phyloP scores from a whole-genome alignment of 2,113 vertebrate species.

The Onychorhynchus coronatus region DNA sequence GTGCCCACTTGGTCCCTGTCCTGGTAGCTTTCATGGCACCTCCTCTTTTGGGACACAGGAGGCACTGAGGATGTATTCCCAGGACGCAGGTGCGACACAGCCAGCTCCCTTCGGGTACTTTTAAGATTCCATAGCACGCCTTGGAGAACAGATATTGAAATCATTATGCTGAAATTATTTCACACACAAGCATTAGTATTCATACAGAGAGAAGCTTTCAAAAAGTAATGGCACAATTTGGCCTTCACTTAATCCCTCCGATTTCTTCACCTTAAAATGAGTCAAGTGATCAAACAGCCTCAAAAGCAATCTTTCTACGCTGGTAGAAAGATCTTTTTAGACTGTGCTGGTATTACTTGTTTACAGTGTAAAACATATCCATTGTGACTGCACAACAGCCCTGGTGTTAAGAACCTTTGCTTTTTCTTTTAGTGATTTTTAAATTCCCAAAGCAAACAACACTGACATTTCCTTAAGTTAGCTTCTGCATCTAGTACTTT shows the following conservation, averaged over 20 bases:
- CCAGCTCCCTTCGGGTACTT: conserved; percentile 98
- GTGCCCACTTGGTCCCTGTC: conserved; percentile 94
- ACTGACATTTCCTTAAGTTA: not conserved
- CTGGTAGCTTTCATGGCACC: conserved; percentile 97
- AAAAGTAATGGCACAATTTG: not conserved
- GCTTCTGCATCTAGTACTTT: not conserved
- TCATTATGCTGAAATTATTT: not conserved
- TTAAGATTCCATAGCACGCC: conserved; percentile 98
- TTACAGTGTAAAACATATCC: not conserved
- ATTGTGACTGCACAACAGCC: not conserved
- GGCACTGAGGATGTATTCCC: conserved; percentile 90
- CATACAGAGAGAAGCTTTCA: not conserved
- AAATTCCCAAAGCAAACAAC: not conserved
- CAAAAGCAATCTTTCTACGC: not conserved
- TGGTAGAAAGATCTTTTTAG: not conserved
- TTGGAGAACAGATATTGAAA: conserved; percentile 50
- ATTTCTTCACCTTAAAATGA: not conserved
- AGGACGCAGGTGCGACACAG: conserved; percentile 94
- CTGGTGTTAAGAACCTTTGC: not conserved
- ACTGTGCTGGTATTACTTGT: not conserved
- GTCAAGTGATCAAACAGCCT: not conserved
- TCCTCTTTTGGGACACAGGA: conserved; percentile 93
- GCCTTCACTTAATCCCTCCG: not conserved
- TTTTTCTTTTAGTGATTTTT: not conserved
- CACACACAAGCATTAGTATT: not conserved